Evolutionary conservation across 1,140 invertebrate genomes (phyloP).

Genomic region (Ptiloglossa arizonensis): DNA sequence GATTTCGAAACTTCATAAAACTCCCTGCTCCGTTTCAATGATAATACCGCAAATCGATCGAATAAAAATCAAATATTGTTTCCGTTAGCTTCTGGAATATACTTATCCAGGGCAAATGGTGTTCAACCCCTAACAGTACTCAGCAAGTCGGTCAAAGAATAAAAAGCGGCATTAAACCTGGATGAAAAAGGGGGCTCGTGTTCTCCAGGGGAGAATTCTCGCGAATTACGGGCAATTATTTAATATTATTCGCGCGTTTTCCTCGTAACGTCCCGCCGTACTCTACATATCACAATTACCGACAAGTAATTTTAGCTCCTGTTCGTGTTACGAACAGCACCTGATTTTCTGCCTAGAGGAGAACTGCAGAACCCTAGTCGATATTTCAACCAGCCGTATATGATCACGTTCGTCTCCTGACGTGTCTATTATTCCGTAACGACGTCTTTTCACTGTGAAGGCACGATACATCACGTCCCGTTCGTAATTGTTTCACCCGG

Average conservation of each 20-base stretch:
- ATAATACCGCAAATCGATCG: too few relatives aligned
- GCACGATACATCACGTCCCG: neutral
- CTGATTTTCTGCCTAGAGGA: neutral
- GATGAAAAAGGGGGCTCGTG: neutral
- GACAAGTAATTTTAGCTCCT: conserved; percentile 34
- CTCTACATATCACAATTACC: conserved; percentile 38
- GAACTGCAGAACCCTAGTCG: conserved; percentile 2
- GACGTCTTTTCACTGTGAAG: neutral
- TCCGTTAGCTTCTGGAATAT: too few relatives aligned
- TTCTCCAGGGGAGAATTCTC: neutral
- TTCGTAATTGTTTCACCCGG: conserved; percentile 10
- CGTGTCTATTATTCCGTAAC: conserved; percentile 20
- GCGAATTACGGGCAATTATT: conserved; percentile 4
- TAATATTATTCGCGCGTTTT: conserved; percentile 2
- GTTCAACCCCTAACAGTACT: too few relatives aligned
- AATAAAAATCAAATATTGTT: too few relatives aligned
- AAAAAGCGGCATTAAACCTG: too few relatives aligned
- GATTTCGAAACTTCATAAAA: too few relatives aligned
- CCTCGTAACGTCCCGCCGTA: neutral
- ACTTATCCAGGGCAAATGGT: too few relatives aligned
- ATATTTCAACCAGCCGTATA: conserved; percentile 39
- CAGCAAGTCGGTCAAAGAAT: too few relatives aligned
- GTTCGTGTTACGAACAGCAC: conserved; percentile 17
- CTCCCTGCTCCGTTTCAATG: too few relatives aligned
- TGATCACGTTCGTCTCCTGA: conserved; percentile 14